These are phyloP conservation scores for Epiblema foenella DNA, from an alignment of 2,888 invertebrate species.

Conservation along the genomic window DNA sequence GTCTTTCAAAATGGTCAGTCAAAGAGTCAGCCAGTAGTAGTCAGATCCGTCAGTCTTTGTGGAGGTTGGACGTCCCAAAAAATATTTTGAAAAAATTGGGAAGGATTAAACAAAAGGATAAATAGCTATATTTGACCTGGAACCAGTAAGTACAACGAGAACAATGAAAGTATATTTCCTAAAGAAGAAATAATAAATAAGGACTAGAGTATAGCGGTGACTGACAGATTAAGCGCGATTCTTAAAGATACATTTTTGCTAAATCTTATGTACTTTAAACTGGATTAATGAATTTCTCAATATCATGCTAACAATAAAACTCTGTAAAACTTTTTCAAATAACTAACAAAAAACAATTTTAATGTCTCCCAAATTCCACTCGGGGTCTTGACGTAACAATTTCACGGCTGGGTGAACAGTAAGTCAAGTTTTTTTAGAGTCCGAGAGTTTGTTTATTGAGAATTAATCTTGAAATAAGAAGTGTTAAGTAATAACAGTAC, in stretches of 20 bases:
- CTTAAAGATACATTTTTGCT: neutral
- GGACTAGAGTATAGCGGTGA: neutral
- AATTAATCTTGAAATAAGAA: neutral
- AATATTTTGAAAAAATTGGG: no score
- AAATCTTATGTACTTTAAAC: no score
- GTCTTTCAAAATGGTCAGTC: no score
- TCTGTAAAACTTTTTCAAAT: neutral
- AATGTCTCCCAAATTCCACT: neutral
- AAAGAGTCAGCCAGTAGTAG: no score
- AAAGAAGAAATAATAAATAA: neutral
- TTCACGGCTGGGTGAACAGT: neutral
- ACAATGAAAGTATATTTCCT: neutral
- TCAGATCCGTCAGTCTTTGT: no score
- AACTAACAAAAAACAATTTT: constrained; percentile 9
- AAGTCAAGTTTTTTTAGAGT: neutral
- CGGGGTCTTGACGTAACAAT: constrained; percentile 1
- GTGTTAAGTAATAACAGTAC: no score
- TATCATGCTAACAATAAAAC: neutral
- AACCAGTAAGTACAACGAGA: neutral
- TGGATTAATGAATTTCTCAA: constrained; percentile 6
- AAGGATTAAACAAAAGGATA: neutral
- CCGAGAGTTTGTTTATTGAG: neutral
- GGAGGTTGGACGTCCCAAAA: no score
- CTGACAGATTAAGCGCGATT: neutral
- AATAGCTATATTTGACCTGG: neutral